phyloP scores from a whole-genome alignment of 2,797 vertebrate genomes.

The Lutra lutra region DNA sequence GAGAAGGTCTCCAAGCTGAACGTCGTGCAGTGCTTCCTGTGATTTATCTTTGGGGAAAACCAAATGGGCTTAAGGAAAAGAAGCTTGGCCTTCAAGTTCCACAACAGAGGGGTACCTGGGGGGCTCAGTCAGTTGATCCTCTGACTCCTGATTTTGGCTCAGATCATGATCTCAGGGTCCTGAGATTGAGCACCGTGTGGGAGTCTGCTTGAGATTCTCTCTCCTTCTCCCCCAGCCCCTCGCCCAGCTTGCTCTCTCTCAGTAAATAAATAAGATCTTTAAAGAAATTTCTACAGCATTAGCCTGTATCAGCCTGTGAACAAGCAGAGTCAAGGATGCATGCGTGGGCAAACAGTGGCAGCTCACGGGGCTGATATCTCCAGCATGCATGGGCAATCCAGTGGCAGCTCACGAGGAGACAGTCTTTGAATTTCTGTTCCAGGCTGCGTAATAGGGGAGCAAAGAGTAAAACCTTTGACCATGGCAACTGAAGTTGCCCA shows the following conservation, averaged over 20 bases:
- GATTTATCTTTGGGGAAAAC: not conserved
- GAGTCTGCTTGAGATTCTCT: not conserved
- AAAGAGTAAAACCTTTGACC: not conserved
- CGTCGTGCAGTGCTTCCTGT: too few relatives aligned
- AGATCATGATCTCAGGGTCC: not conserved
- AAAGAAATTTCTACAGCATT: not conserved
- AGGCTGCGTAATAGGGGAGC: not conserved
- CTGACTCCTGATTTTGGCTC: not conserved
- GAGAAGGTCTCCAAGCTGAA: not conserved
- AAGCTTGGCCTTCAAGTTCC: not conserved
- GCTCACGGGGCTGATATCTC: too few relatives aligned
- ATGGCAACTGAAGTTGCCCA: not conserved
- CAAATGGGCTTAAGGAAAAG: not conserved
- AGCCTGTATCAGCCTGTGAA: not conserved
- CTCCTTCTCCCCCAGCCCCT: not conserved
- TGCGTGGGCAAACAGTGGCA: not conserved
- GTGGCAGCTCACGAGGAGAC: not conserved
- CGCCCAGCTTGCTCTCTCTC: not conserved
- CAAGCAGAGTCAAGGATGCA: not conserved
- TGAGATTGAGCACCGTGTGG: not conserved
- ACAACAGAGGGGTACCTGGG: not conserved
- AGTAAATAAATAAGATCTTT: not conserved
- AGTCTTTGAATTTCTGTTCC: not conserved
- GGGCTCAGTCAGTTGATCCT: not conserved
- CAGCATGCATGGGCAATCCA: not conserved